phyloP scores from a whole-genome alignment of 2,888 invertebrate genomes.

The Eubasilissa splendida region DNA sequence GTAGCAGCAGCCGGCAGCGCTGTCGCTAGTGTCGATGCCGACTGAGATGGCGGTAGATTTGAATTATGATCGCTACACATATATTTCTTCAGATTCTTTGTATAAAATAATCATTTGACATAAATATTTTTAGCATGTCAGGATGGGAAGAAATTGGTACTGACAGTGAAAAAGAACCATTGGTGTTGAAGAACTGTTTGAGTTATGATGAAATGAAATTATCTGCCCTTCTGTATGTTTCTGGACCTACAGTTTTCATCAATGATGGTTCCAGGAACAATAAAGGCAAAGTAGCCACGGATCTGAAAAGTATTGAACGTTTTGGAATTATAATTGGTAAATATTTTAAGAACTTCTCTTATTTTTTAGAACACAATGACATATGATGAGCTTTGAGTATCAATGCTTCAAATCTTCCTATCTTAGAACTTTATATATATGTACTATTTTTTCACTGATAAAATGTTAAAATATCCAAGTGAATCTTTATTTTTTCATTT shows the following conservation, averaged over 20 bases:
- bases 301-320: constrained; percentile 65
- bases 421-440: neutral
- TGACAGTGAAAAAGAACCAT: constrained; percentile 69
- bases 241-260: constrained; percentile 75
- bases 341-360: neutral
- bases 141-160: constrained; percentile 77
- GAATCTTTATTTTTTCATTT: neutral
- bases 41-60: no score
- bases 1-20: no score
- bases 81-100: constrained; percentile 1
- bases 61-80: no score
- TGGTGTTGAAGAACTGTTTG: constrained; percentile 72
- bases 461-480: neutral
- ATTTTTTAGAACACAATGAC: neutral
- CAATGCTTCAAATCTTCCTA: neutral
- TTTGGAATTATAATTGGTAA: constrained; percentile 69
- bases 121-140: constrained; percentile 37
- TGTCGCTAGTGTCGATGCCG: no score
- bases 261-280: constrained; percentile 74
- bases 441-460: neutral
- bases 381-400: neutral
- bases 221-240: constrained; percentile 73
- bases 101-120: constrained; percentile 1
- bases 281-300: constrained; percentile 68
- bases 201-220: constrained; percentile 79